Evolutionary conservation across 2,113 vertebrate genomes (phyloP).

Genomic region (Neolamprologus toae): DNA sequence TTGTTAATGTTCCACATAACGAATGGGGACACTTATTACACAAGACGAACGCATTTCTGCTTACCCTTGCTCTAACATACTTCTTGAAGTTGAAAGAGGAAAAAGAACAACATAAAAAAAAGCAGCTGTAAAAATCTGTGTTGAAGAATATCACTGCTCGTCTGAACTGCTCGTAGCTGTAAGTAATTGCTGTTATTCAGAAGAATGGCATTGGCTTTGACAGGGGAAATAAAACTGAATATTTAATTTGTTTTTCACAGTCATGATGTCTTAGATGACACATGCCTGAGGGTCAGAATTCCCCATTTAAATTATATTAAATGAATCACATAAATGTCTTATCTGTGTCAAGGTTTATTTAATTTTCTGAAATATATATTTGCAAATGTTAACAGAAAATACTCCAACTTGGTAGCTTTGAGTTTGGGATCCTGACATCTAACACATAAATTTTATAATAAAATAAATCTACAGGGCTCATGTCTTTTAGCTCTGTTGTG

Average conservation of each 20-base stretch:
- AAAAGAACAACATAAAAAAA: background rate
- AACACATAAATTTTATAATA: background rate
- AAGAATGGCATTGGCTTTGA: background rate
- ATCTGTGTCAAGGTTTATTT: background rate
- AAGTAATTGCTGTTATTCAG: background rate
- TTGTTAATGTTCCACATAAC: background rate
- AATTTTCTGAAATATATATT: background rate
- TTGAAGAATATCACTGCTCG: background rate
- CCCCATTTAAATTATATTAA: background rate
- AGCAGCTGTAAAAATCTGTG: background rate
- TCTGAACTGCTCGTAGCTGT: background rate
- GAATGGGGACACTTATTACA: conserved; percentile 6
- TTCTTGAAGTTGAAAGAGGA: conserved; percentile 74
- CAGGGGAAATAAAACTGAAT: background rate
- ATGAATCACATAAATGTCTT: background rate
- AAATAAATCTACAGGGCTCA: background rate
- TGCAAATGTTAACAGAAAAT: background rate
- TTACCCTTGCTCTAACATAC: conserved; percentile 84
- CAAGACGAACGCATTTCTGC: conserved; percentile 26
- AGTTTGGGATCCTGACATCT: background rate
- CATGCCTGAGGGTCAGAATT: background rate
- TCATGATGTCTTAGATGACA: background rate
- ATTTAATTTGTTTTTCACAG: background rate
- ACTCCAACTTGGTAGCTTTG: no score
- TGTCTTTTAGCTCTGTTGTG: no score